Base-by-base conservation (phyloP, 2,797 vertebrate genomes). In the Falco berigora region DNA sequence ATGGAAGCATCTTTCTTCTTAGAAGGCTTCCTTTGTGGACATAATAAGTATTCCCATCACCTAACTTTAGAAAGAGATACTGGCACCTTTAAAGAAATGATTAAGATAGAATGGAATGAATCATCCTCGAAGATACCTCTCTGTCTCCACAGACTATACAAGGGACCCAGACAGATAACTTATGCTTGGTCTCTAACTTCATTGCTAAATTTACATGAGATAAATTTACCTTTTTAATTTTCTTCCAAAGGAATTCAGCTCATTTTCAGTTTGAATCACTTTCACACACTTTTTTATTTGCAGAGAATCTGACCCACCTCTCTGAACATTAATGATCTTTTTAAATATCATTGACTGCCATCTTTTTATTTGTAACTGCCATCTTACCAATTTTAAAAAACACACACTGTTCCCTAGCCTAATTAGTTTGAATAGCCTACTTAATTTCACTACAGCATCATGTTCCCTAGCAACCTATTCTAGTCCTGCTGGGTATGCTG, bases 401-500 rank as follows among this genome's bases (percentile, higher is more conserved):
- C 25, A 72, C 17, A 59, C 42, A 46, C 88, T 86, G 38, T 68
- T 68, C 71, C 50, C 21, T 49, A 53, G 25, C 23, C 22, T 85
- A 83, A 90, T 95, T 92, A 83, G 24, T 80, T 89, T 86, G 81
- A 95, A 85, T 69, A 88, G 38, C 63, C 53, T 72, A 61, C 80
- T 88, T 94, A 77, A 80, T 94, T 94, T 94, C 92, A 83, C n/a
- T 83, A 47, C 23, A 89, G 24, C 55, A 64, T 77, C 47, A 28
- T 44, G 74, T 94, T 95, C 38, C 86, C 75, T 95, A 94, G 87
- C 94, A 97, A 96, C 86, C 21, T 75, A 38, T 73, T 92, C 47
- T 80, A 86, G 58, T 52, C 21, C 50, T 96, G 78, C 15, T 2
- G 17, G 34, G 34, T 40, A 36, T 20, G 10, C 25, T 64, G 44